Percentiles rank a stretch among this genome's conserved stretches.
Conservation (phyloP, 2,113 vertebrate genomes). For the Xyrauchen texanus region DNA sequence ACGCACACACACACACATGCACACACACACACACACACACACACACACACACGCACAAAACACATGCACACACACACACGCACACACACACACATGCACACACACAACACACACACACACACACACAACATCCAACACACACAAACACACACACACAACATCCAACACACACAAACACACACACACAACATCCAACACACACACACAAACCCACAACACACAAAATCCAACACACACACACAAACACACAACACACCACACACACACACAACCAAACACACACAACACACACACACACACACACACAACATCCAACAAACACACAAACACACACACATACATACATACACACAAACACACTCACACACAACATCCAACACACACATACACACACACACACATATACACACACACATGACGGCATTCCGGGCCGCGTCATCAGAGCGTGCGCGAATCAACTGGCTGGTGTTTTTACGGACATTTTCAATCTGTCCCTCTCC, state of each 20-base stretch:
- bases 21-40: background rate
- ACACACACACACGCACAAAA: background rate
- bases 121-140: background rate
- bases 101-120: background rate
- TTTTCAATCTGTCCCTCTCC: no score
- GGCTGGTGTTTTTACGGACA: no score
- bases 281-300: background rate
- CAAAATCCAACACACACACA: background rate
- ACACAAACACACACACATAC: background rate
- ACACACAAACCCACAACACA: no score
- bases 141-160: conserved; percentile 1
- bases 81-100: background rate
- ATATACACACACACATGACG: background rate
- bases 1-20: background rate
- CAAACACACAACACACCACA: background rate
- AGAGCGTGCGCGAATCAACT: no score
- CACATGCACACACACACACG: background rate
- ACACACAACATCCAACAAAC: no score
- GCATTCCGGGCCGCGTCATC: no score
- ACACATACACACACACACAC: background rate
- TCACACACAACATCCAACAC: background rate
- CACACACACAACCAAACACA: conserved; percentile 1
- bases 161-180: background rate
- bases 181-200: background rate
- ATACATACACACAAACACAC: background rate